Percentiles rank a stretch among this genome's conserved stretches.
phyloP scores from a whole-genome alignment of 2,797 vertebrate genomes.

The Manis pentadactyla region DNA sequence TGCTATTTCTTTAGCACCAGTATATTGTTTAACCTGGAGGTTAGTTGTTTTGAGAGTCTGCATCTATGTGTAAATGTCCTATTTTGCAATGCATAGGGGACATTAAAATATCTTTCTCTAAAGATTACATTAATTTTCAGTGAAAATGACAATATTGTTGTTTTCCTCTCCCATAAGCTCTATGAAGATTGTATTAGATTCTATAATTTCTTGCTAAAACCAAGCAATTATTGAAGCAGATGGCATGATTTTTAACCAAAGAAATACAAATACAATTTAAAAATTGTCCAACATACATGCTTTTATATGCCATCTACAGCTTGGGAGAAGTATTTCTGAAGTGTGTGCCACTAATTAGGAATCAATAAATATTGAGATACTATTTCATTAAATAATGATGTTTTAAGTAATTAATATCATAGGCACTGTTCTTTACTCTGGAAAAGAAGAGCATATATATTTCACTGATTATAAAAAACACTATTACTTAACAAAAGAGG shows the following conservation, averaged over 20 bases:
- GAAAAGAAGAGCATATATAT: neutral
- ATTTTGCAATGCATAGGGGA: constrained; percentile 79
- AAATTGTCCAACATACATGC: neutral
- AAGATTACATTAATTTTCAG: constrained; percentile 77
- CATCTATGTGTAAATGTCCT: constrained; percentile 41
- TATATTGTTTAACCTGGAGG: constrained; percentile 82
- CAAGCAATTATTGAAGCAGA: constrained; percentile 58
- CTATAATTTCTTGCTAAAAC: constrained; percentile 65
- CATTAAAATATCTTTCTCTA: constrained; percentile 68
- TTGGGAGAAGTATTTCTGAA: neutral
- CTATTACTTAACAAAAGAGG: neutral
- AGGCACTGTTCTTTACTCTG: neutral
- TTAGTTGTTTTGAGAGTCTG: constrained; percentile 58
- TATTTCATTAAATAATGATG: neutral
- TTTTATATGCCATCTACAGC: neutral
- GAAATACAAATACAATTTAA: neutral
- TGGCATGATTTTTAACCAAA: constrained; percentile 19
- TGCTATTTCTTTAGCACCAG: constrained; percentile 62
- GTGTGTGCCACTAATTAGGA: neutral
- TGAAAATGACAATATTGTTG: constrained; percentile 78
- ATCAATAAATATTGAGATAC: neutral
- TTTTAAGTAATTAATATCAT: neutral
- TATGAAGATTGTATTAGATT: constrained; percentile 43
- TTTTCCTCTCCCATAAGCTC: constrained; percentile 58
- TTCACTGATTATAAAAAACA: neutral